Percentiles rank a stretch among this genome's conserved stretches.
Conservation (phyloP, 2,113 vertebrate genomes). For the Phodopus roborovskii region DNA sequence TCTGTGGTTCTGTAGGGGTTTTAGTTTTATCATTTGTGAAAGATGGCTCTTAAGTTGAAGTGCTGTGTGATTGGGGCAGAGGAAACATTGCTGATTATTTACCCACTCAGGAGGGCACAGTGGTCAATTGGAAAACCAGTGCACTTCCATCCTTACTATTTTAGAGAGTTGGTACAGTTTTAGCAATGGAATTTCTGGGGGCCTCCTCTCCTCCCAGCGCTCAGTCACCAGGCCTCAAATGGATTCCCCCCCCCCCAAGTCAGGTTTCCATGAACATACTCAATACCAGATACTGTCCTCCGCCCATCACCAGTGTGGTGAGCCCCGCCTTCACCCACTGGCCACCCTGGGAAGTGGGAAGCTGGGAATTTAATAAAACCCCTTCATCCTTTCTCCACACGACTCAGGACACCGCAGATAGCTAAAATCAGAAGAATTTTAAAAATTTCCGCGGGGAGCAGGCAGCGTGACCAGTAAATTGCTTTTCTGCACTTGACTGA, state of each 20-base stretch:
- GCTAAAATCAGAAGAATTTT: constrained; percentile 82
- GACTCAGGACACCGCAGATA: constrained; percentile 71
- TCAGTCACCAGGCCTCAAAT: background rate
- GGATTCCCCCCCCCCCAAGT: background rate
- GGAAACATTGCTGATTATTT: background rate
- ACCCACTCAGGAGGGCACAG: background rate
- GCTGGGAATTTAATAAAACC: constrained; percentile 82
- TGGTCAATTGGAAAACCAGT: background rate
- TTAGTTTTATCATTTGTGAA: background rate
- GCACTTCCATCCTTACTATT: background rate
- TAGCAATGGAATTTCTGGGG: background rate
- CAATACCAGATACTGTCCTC: constrained; percentile 37
- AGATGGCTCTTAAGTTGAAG: background rate
- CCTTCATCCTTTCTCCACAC: constrained; percentile 75
- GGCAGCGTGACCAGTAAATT: constrained; percentile 82
- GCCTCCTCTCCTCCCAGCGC: background rate
- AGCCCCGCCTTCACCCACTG: constrained; percentile 17
- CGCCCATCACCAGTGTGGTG: background rate
- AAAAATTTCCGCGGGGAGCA: constrained; percentile 81
- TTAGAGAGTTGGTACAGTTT: background rate
- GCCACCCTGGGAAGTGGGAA: constrained; percentile 67
- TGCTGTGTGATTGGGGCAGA: too few species aligned
- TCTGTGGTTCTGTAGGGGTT: background rate
- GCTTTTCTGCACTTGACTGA: constrained; percentile 84
- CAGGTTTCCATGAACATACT: constrained; percentile 52